Percentiles rank a stretch among this genome's conserved stretches.
phyloP scores from a whole-genome alignment of 2,888 invertebrate genomes.

The Tiliacea citrago region DNA sequence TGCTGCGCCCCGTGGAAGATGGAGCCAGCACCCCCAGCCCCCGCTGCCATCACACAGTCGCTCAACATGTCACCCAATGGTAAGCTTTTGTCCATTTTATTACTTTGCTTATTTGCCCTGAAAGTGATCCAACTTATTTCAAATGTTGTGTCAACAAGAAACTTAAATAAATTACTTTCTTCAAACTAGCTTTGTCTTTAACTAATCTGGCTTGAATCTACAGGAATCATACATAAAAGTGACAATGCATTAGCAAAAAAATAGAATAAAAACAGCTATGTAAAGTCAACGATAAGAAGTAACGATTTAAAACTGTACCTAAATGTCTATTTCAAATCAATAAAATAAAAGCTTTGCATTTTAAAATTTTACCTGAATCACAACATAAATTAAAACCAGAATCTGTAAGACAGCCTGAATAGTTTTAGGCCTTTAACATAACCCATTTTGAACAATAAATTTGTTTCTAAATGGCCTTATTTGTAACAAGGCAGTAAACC shows the following conservation, averaged over 20 bases:
- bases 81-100: constrained; percentile 69
- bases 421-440: background rate
- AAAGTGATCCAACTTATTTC: background rate
- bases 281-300: background rate
- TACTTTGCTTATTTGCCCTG: background rate
- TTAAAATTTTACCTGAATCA: background rate
- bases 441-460: background rate
- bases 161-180: too few species aligned
- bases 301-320: background rate
- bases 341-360: background rate
- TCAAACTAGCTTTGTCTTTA: background rate
- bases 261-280: background rate
- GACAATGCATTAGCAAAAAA: background rate
- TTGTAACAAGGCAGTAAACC: background rate
- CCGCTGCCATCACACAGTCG: constrained; percentile 86
- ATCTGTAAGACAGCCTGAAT: background rate
- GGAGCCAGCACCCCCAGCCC: constrained; percentile 91
- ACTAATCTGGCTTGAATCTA: background rate
- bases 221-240: background rate
- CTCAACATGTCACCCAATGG: constrained; percentile 91
- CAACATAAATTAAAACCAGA: background rate
- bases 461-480: background rate
- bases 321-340: too few species aligned
- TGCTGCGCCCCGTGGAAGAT: constrained; percentile 92
- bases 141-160: background rate